Evolutionary conservation across 1,140 invertebrate genomes (phyloP), one percentile per base, ranked within the genome.

Genomic region (Brachionus manjavacas): DNA sequence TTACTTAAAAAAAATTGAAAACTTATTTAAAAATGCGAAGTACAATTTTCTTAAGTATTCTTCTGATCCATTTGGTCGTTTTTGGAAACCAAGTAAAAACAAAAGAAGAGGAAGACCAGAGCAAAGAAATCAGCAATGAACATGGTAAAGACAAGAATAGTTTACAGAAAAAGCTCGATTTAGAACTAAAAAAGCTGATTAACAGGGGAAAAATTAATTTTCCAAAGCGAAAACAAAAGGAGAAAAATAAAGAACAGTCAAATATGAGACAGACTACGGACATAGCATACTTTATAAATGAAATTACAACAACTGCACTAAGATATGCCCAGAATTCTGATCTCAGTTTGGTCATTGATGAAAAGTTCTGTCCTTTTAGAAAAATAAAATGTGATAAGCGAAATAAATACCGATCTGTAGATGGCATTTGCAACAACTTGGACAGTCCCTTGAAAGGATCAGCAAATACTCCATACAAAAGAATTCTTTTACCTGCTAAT

Each of bases 391-490:
- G 78, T 31, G 41, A 80, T n/a, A 28, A 28, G 25, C 43, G 20
- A 16, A 14, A 28, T 4, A 31, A 16, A 12, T 96, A 93, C 88
- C 88, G 95, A 83, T 91, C 91, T 0, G 90, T 92, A 20, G 93
- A 95, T 86, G 95, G 95, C 0, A 92, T 91, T 39, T 96, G 95
- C 88, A 96, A 96, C 88, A 99, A 99, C 89, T 93, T 97, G 0
- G 91, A 94, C 41, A 89, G 93, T 85, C 92, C 92, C 4, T 89
- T 89, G 0, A 94, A 91, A 90, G 95, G 95, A 0, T 92, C 93
- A 20, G 91, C 93, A 3, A 92, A 94, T 90, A 93, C 93, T 16
- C 92, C 93, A 6, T 94, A 93, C 87, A 89, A 93, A 20, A 91
- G 95, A 80, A 90, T 95, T 4, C 87, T 96, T n/a, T 92, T 93